Evolutionary conservation across 2,797 vertebrate genomes (phyloP).

Genomic region (Rhinichthys osculus): DNA sequence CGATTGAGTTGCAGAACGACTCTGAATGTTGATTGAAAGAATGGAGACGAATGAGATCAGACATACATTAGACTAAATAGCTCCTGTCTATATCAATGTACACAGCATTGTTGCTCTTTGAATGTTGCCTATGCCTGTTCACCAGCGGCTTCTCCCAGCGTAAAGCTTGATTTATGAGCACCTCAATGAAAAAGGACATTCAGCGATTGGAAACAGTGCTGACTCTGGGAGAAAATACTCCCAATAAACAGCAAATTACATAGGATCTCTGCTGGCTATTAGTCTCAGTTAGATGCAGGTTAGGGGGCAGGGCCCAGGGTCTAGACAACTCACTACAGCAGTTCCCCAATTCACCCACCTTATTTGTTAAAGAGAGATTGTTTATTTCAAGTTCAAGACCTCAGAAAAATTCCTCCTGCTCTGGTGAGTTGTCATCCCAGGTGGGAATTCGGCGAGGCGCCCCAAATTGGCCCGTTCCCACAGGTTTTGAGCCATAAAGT

Average conservation of each 20-base stretch:
- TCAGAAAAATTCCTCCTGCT: conserved; percentile 4
- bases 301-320: conserved; percentile 54
- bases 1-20: conserved; percentile 45
- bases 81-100: conserved; percentile 59
- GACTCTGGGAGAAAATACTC: conserved; percentile 78
- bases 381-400: conserved; percentile 54
- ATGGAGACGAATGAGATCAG: conserved; percentile 58
- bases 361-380: conserved; percentile 50
- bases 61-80: conserved; percentile 64
- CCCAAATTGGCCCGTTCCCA: conserved; percentile 34
- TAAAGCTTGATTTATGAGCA: conserved; percentile 89
- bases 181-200: conserved; percentile 86
- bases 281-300: conserved; percentile 76
- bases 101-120: conserved; percentile 56
- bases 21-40: conserved; percentile 61
- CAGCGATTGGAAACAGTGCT: conserved; percentile 82
- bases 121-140: conserved; percentile 70
- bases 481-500: not conserved
- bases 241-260: conserved; percentile 84
- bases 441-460: conserved; percentile 11
- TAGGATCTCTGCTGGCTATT: conserved; percentile 76
- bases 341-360: conserved; percentile 45
- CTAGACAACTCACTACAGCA: conserved; percentile 58
- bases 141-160: conserved; percentile 62
- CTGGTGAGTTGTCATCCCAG: conserved; percentile 45